phyloP scores from a whole-genome alignment of 2,888 invertebrate genomes.

The Tenthredo amoena region DNA sequence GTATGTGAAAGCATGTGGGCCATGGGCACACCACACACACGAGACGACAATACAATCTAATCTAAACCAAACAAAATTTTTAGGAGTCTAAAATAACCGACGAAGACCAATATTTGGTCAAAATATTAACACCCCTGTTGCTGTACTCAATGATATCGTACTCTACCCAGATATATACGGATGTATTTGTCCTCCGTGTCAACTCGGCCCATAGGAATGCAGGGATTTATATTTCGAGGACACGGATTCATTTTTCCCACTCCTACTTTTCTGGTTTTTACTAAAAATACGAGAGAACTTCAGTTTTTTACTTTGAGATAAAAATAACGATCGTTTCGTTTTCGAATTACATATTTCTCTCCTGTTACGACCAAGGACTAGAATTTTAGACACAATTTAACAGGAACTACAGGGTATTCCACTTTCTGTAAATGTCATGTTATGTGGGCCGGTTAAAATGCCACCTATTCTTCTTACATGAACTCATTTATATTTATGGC shows the following conservation, averaged over 20 bases:
- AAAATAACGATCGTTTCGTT: neutral
- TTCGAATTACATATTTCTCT: neutral
- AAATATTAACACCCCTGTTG: conserved; percentile 38
- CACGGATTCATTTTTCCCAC: neutral
- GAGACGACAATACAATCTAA: conserved; percentile 14
- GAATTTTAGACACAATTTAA: neutral
- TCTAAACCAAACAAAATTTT: conserved; percentile 26
- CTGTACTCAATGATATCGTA: neutral
- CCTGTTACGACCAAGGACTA: neutral
- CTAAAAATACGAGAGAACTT: neutral
- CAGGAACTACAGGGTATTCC: neutral
- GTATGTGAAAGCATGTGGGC: neutral
- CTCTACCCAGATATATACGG: neutral
- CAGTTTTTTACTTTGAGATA: neutral
- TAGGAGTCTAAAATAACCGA: neutral
- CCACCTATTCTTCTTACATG: neutral
- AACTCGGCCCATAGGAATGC: neutral
- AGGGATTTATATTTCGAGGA: neutral
- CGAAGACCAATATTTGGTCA: conserved; percentile 11
- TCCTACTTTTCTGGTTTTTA: neutral
- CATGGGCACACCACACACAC: neutral
- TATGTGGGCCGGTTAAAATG: neutral
- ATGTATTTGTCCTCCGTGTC: neutral
- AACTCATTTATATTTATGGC: neutral
- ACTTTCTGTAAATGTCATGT: conserved; percentile 6